A percentile compares a stretch with the other conserved stretches of the same genome.
phyloP scores from a whole-genome alignment of 2,797 vertebrate genomes.

The Trichosurus vulpecula region DNA sequence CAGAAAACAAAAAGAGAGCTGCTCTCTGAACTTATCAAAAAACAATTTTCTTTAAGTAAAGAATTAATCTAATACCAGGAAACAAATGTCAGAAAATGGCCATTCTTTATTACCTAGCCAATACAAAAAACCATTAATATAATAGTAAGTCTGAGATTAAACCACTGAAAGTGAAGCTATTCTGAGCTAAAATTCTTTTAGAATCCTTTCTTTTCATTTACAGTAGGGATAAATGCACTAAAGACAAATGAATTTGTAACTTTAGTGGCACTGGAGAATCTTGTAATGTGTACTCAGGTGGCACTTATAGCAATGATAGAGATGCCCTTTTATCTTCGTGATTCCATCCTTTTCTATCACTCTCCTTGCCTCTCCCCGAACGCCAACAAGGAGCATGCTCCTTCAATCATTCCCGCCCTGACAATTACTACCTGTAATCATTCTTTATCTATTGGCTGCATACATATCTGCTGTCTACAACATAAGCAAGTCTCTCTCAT shows the following conservation, averaged over 20 bases:
- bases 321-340: neutral
- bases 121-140: conserved; percentile 27
- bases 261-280: neutral
- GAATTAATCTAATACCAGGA: conserved; percentile 55
- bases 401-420: neutral
- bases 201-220: neutral
- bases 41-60: conserved; percentile 54
- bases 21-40: conserved; percentile 40
- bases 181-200: conserved; percentile 25
- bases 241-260: conserved; percentile 20
- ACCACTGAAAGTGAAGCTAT: conserved; percentile 31
- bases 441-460: neutral
- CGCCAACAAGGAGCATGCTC: neutral
- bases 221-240: neutral
- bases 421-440: neutral
- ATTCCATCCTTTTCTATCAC: neutral
- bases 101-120: conserved; percentile 36
- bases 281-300: conserved; percentile 1
- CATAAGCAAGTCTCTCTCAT: neutral
- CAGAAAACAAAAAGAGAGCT: conserved; percentile 3
- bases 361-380: neutral
- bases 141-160: conserved; percentile 45
- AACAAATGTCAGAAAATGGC: conserved; percentile 50
- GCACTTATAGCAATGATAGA: neutral
- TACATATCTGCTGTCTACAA: neutral